Evolutionary conservation across 2,797 vertebrate species (phyloP), one percentile per base, ranked within the genome.

Genomic region (Sebastolobus altivelis): DNA sequence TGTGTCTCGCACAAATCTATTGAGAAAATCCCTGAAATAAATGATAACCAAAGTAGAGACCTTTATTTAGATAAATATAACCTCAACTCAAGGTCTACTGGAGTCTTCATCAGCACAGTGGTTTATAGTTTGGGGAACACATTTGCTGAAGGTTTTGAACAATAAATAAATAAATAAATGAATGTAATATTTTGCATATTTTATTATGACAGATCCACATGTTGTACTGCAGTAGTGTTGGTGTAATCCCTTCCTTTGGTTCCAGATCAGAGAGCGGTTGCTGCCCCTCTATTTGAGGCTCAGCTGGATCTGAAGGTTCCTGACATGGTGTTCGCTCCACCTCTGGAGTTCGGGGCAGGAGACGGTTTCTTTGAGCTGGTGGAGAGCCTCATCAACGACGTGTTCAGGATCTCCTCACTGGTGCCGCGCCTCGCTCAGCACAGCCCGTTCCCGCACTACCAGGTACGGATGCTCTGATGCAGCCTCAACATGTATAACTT

Each of bases 281-380:
- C 95, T 0, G 75, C 95, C 1, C 97, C 98, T 0, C 86, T 99
- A 4, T 97, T 99, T 90, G 97, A 99, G 90, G 95, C 93, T 46
- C 96, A 96, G 66, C 86, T 99, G 89, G 95, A 96, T 63, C 94
- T 99, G 9, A 92, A 90, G 73, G 77, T 95, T 60, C 97, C 97
- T 56, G 96, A 99, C 75, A 88, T 99, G 92, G 79, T 98, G 35
- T 99, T 99, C 85, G 83, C 3, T 25, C 98, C 98, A 0, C 96
- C 97, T 5, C 31, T 99, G 95, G 97, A 99, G 31, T 80, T 89
- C 3, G 96, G 94, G 0, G 59, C 87, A 8, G 92, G 87, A 0
- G 95, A 95, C 11, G 89, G 96, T 69, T 96, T 99, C 83, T 96
- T 93, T 43, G 97, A 97, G 63, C 84, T 96, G 33, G 74, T 99